A percentile compares a stretch with the other conserved stretches of the same genome.
Evolutionary conservation across 2,888 invertebrate genomes (phyloP).

Genomic region (Prosopocoilus inquinatus): DNA sequence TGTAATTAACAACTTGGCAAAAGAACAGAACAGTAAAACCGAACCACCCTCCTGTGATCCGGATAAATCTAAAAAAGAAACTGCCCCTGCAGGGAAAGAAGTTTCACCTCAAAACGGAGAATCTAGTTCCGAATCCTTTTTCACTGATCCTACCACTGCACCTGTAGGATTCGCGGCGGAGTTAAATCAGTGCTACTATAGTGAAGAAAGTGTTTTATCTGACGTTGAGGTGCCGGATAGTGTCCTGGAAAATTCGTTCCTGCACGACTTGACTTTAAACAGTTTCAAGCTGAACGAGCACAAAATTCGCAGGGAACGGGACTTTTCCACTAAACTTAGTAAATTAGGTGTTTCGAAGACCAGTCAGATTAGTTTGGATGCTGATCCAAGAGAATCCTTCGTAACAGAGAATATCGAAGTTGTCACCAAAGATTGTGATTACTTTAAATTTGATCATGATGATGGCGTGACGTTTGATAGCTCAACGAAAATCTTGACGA

Average conservation of each 20-base stretch:
- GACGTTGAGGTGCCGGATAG: conserved; percentile 38
- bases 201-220: conserved; percentile 56
- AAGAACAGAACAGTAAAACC: conserved; percentile 21
- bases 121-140: conserved; percentile 71
- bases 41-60: conserved; percentile 3
- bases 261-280: conserved; percentile 42
- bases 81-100: conserved; percentile 14
- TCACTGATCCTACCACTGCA: conserved; percentile 68
- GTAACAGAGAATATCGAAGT: conserved; percentile 40
- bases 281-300: conserved; percentile 49
- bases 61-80: not conserved
- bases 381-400: conserved; percentile 39
- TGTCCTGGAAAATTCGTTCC: conserved; percentile 29
- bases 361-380: conserved; percentile 49
- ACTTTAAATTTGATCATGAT: conserved; percentile 5
- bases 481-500: too few species aligned
- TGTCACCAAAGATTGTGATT: conserved; percentile 26
- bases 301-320: conserved; percentile 40
- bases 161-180: conserved; percentile 60
- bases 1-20: too few species aligned
- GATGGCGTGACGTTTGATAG: conserved; percentile 6
- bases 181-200: conserved; percentile 63
- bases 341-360: conserved; percentile 49
- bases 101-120: conserved; percentile 54
- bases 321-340: conserved; percentile 40